phyloP scores from a whole-genome alignment of 2,888 invertebrate species.

The Ormyrus pomaceus region DNA sequence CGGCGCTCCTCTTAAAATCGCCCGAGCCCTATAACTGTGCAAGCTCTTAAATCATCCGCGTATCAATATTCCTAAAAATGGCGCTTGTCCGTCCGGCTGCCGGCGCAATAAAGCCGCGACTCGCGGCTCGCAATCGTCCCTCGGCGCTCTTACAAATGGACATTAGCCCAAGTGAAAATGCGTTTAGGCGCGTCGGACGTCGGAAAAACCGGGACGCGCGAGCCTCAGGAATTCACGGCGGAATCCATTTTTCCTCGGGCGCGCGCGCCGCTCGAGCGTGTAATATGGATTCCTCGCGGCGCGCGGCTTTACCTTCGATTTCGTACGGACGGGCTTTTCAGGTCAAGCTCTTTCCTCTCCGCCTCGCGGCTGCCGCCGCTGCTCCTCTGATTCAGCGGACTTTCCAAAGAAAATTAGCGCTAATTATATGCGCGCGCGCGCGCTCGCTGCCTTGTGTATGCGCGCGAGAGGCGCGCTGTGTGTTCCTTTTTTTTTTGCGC shows the following conservation, averaged over 20 bases:
- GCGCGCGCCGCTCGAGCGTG: constrained; percentile 28
- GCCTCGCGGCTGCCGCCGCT: not conserved
- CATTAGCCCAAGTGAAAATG: constrained; percentile 30
- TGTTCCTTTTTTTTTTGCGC: constrained; percentile 1
- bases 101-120: no score
- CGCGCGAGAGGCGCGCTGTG: no score
- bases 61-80: no score
- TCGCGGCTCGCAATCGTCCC: no score
- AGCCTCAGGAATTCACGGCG: constrained; percentile 35
- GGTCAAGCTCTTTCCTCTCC: constrained; percentile 46
- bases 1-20: no score
- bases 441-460: no score
- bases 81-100: no score
- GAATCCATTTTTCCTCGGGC: constrained; percentile 50
- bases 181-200: not conserved
- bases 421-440: constrained; percentile 35
- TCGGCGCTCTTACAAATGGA: no score
- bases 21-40: no score
- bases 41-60: no score
- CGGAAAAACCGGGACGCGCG: constrained; percentile 18
- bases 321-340: constrained; percentile 45
- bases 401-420: constrained; percentile 55
- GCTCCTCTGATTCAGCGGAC: constrained; percentile 36
- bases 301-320: constrained; percentile 53
- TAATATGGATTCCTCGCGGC: constrained; percentile 39